Evolutionary conservation across 2,113 vertebrate genomes (phyloP).

Genomic region (Plestiodon gilberti): DNA sequence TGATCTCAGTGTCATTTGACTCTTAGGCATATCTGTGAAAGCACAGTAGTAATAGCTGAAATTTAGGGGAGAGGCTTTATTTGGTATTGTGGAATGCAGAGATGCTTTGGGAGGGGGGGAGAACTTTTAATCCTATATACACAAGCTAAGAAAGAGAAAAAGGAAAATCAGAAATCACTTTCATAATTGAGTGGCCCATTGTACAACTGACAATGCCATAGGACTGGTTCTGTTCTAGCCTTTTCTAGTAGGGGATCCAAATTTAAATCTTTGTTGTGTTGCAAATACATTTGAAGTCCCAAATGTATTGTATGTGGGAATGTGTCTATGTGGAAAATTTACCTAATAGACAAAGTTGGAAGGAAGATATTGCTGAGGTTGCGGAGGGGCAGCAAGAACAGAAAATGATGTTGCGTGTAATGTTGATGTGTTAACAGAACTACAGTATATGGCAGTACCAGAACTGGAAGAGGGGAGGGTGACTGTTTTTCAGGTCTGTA

Average conservation of each 20-base stretch:
- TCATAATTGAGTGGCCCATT: not conserved
- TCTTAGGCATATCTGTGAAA: conserved; percentile 27
- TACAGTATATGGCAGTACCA: not conserved
- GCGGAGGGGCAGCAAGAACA: not conserved
- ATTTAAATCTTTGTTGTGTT: not conserved
- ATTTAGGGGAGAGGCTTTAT: not conserved
- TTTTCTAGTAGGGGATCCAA: not conserved
- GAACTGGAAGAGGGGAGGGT: not conserved
- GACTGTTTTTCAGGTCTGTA: not conserved
- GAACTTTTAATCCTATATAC: not conserved
- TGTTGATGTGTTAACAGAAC: not conserved
- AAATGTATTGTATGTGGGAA: not conserved
- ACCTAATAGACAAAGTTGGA: not conserved
- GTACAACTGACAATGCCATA: not conserved
- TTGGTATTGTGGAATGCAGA: not conserved
- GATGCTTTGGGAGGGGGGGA: no score
- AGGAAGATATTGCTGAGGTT: not conserved
- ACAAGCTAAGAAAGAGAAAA: not conserved
- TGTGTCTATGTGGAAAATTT: not conserved
- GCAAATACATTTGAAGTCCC: not conserved
- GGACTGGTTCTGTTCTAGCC: not conserved
- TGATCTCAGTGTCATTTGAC: conserved; percentile 15
- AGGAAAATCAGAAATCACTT: not conserved
- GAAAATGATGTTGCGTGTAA: not conserved
- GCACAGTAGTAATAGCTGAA: not conserved